These are phyloP conservation scores for Carassius carassius DNA, from an alignment of 2,113 vertebrate genomes.

Conservation along the genomic window DNA sequence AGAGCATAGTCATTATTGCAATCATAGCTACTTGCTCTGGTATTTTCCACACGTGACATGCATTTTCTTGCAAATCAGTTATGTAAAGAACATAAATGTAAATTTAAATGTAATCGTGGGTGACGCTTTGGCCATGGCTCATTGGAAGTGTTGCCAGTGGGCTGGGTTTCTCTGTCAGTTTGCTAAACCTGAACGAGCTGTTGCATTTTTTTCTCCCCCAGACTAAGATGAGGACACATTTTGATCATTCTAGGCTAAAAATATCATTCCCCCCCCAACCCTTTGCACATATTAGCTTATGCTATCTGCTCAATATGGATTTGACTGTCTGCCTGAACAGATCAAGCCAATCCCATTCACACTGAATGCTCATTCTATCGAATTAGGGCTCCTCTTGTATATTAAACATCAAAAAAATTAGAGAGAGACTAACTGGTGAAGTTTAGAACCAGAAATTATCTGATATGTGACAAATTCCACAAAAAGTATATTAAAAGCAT, in stretches of 20 bases:
- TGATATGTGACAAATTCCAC: neutral
- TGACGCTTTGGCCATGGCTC: neutral
- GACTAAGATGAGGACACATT: conserved; percentile 35
- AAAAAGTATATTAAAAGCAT: neutral
- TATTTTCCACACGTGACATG: neutral
- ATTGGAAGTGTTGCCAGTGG: conserved; percentile 35
- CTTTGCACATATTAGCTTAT: conserved; percentile 31
- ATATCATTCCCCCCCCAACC: neutral
- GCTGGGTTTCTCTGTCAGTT: conserved; percentile 29
- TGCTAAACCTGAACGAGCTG: conserved; percentile 26
- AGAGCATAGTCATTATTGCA: neutral
- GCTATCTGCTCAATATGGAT: conserved; percentile 37
- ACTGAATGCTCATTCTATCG: too few species aligned
- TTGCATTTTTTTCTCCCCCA: conserved; percentile 1
- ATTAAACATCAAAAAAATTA: neutral
- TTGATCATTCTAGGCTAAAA: conserved; percentile 40
- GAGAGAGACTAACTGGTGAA: neutral
- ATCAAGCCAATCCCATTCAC: neutral
- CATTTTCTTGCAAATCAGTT: conserved; percentile 19
- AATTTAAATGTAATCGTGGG: neutral
- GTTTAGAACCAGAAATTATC: neutral
- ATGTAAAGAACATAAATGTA: neutral
- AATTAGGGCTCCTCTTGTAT: too few species aligned
- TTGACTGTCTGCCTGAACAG: conserved; percentile 44
- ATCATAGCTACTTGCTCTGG: neutral